A percentile compares a stretch with the other conserved stretches of the same genome.
These are phyloP conservation scores for Tapirus terrestris DNA, from an alignment of 2,113 vertebrate species.

Conservation along the genomic window DNA sequence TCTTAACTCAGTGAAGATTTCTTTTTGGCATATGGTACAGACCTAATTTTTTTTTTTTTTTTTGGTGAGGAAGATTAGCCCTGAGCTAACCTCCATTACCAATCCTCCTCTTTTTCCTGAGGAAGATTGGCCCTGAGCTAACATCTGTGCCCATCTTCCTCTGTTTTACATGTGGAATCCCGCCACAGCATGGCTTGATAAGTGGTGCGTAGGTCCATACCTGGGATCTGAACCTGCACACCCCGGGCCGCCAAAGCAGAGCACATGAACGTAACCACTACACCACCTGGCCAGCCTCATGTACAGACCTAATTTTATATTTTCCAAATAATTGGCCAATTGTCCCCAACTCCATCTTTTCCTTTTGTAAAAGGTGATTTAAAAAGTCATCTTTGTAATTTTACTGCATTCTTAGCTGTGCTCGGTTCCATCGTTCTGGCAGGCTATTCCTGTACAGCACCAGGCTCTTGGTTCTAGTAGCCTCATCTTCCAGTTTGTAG, in stretches of 20 bases:
- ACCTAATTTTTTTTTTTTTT: not conserved
- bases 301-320: slow-evolving; percentile 26
- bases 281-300: too few species aligned
- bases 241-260: too few species aligned
- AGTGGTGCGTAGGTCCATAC: too few species aligned
- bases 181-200: too few species aligned
- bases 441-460: not conserved
- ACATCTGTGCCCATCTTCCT: too few species aligned
- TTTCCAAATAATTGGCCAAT: not conserved
- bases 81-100: too few species aligned
- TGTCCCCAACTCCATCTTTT: not conserved
- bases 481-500: not conserved
- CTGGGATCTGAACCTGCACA: too few species aligned
- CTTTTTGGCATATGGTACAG: not conserved
- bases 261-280: too few species aligned
- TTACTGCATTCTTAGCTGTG: not conserved
- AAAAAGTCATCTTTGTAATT: not conserved
- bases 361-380: not conserved
- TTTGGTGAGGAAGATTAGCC: too few species aligned
- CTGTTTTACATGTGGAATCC: too few species aligned
- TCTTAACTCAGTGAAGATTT: not conserved
- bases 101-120: too few species aligned
- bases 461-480: not conserved
- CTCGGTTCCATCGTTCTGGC: not conserved
- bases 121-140: too few species aligned